Conservation (phyloP, 2,797 vertebrate genomes). For the Chelon auratus region DNA sequence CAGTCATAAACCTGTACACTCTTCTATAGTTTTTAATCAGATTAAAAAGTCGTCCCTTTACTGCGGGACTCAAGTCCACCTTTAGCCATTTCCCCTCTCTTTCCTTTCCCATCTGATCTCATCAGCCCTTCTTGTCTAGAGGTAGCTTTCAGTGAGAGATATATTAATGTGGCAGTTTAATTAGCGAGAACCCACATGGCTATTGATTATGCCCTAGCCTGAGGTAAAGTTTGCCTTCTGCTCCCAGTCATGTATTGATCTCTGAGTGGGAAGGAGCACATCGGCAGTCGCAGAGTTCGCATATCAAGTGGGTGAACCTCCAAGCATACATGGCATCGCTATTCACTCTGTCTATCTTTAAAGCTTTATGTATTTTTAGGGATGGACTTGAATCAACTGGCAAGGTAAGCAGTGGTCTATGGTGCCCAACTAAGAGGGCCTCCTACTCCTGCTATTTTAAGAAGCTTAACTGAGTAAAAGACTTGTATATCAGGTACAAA, state of each 20-base stretch:
- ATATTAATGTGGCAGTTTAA: conserved; percentile 84
- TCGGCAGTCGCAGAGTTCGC: conserved; percentile 63
- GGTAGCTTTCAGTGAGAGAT: conserved; percentile 73
- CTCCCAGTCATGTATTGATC: conserved; percentile 83
- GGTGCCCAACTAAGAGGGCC: too few species aligned
- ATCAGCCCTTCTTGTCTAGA: conserved; percentile 45
- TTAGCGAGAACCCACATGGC: conserved; percentile 75
- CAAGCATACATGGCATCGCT: not conserved
- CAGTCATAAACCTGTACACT: not conserved
- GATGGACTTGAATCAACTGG: not conserved
- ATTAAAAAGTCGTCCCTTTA: not conserved
- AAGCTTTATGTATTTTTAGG: conserved; percentile 7
- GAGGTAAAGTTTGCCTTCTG: conserved; percentile 83
- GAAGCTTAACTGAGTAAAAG: too few species aligned
- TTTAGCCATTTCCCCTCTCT: conserved; percentile 43
- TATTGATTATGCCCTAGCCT: conserved; percentile 83
- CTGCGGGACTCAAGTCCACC: not conserved
- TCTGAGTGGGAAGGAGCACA: conserved; percentile 58
- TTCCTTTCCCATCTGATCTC: conserved; percentile 41
- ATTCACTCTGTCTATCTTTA: conserved; percentile 11
- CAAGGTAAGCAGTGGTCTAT: not conserved
- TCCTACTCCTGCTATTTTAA: too few species aligned
- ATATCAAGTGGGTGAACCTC: conserved; percentile 73
- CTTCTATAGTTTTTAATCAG: not conserved
- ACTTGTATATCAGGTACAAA: too few species aligned